Percentiles rank a stretch among this genome's conserved stretches.
phyloP scores from a whole-genome alignment of 2,797 vertebrate species.

The Mormyrops boulengeri region DNA sequence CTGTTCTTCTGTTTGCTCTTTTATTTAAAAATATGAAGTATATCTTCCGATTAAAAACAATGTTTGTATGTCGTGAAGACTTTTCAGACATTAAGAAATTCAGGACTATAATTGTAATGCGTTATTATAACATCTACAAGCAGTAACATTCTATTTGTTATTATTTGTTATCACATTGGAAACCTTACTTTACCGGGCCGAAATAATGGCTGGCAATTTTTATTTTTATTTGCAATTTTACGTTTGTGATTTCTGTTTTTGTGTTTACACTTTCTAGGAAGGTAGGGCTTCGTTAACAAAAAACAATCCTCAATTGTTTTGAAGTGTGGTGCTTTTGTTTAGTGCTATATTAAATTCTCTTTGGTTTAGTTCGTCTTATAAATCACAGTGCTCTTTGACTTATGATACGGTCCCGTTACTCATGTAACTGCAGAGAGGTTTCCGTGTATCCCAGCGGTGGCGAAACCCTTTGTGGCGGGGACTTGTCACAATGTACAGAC shows the following conservation, averaged over 20 bases:
- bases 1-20: background rate
- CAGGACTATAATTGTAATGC: background rate
- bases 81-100: background rate
- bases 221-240: background rate
- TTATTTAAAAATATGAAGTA: background rate
- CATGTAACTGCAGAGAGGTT: background rate
- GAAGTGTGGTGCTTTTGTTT: background rate
- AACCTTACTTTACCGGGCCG: background rate
- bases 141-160: background rate
- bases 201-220: background rate
- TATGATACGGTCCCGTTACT: background rate
- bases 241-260: background rate
- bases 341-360: background rate
- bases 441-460: conserved; percentile 47
- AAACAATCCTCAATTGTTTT: background rate
- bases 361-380: background rate
- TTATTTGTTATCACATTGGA: background rate
- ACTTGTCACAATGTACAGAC: conserved; percentile 58
- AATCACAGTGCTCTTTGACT: background rate
- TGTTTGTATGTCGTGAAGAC: background rate
- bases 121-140: background rate
- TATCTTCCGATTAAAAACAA: background rate
- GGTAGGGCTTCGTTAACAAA: background rate
- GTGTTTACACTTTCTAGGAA: background rate
- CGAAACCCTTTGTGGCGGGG: conserved; percentile 62